Percentiles rank a stretch among this genome's conserved stretches.
Conservation (phyloP, 2,113 vertebrate species). For the Tragelaphus imberbis region DNA sequence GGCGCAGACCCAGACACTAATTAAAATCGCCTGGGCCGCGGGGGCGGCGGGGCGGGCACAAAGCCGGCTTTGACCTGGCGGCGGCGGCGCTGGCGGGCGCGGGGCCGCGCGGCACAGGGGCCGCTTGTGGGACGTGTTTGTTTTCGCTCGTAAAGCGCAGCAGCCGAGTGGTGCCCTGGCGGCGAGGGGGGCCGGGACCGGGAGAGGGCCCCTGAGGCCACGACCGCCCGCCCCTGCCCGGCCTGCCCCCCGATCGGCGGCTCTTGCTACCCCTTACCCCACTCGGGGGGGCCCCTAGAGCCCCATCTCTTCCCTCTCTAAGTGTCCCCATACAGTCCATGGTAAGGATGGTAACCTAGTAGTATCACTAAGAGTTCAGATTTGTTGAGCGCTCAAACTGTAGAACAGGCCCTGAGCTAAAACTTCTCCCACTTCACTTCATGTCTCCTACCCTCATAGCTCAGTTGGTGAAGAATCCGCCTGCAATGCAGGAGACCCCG, state of each 20-base stretch:
- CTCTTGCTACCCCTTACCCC: no score
- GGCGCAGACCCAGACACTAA: slow-evolving; percentile 83
- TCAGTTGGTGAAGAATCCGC: neutral
- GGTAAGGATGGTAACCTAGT: neutral
- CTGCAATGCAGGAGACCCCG: neutral
- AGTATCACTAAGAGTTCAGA: neutral
- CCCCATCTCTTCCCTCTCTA: neutral
- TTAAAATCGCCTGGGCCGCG: slow-evolving; percentile 83
- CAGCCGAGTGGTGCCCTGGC: neutral
- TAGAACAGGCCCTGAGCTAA: neutral
- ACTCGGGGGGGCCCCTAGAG: neutral
- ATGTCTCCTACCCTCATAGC: neutral
- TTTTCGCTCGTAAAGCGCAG: slow-evolving; percentile 66
- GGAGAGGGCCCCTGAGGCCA: slow-evolving; percentile 67
- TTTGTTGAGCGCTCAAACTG: neutral
- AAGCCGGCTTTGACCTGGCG: slow-evolving; percentile 79
- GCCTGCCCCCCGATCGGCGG: neutral
- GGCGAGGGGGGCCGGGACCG: neutral
- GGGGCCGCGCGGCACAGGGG: slow-evolving; percentile 54
- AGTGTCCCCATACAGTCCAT: neutral
- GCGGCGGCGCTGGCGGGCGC: slow-evolving; percentile 61
- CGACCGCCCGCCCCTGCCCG: neutral
- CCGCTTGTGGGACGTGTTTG: slow-evolving; percentile 70
- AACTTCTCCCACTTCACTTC: neutral
- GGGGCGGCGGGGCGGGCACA: slow-evolving; percentile 75